A percentile compares a stretch with the other conserved stretches of the same genome.
phyloP scores from a whole-genome alignment of 1,140 invertebrate genomes.

The Cephus cinctus region DNA sequence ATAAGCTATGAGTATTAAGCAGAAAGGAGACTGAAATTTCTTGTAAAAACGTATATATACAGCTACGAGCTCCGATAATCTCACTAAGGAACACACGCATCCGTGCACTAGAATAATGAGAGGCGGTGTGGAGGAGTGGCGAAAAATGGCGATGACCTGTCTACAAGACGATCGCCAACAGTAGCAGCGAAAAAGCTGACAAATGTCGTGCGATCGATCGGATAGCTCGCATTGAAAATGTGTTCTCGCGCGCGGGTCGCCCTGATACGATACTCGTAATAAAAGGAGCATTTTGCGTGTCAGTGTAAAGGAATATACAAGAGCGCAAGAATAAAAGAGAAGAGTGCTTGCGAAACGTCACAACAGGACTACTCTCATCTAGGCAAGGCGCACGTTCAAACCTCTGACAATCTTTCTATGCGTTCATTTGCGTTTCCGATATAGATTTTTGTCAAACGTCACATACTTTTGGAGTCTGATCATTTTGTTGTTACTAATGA shows the following conservation, averaged over 20 bases:
- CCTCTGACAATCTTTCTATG: constrained; percentile 12
- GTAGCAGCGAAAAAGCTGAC: background rate
- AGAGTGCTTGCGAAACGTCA: constrained; percentile 39
- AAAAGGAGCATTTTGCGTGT: background rate
- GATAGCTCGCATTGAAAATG: background rate
- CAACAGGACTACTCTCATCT: constrained; percentile 19
- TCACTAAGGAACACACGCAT: too few species aligned
- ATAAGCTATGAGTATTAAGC: too few species aligned
- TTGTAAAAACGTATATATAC: too few species aligned
- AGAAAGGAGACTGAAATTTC: too few species aligned
- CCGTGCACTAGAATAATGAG: background rate
- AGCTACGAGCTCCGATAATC: too few species aligned
- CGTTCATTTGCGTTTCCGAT: constrained; percentile 1
- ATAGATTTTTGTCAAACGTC: background rate
- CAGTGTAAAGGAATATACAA: background rate
- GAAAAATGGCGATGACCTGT: constrained; percentile 12
- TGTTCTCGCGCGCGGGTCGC: background rate
- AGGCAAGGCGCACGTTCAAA: constrained; percentile 16
- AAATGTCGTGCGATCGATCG: background rate
- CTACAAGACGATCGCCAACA: background rate
- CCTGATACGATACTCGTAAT: background rate
- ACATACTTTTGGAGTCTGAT: background rate
- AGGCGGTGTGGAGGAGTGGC: background rate
- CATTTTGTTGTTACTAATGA: background rate
- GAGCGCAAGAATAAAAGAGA: background rate